Base-by-base conservation (phyloP, 2,797 vertebrate species). In the Nannoperca obscura region DNA sequence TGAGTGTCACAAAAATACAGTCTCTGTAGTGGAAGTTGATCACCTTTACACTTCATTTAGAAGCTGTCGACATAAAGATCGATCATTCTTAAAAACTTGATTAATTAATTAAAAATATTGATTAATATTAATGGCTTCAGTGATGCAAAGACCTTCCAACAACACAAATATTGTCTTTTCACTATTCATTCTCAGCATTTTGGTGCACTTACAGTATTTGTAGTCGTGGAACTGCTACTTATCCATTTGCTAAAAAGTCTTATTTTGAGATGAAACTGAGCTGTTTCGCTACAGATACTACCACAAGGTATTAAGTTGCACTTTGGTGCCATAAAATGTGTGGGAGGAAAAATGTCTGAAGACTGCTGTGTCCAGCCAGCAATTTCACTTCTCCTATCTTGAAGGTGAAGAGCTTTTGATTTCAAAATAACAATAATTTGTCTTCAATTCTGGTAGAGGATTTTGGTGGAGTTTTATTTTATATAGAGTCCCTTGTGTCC, bases 341-440 rank as follows among this genome's bases (percentile, higher is more conserved):
- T 53, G 12, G 27, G 66, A 49, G 50, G 30, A 72, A 67, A 71
- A 22, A 24, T 42, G 19, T 38, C 47, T 59, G 46, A 38, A 8
- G 20, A 61, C 24, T 63, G 50, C 75, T 71, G 60, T 30, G 44
- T 63, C 32, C 27, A 68, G 3, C 15, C 30, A 0, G 9, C 20
- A 49, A 15, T 67, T 49, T 17, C 14, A 24, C 3, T 44, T 30
- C 12, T 38, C 30, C 5, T 24, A 1, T 57, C 58, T 6, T 44
- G 57, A 27, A 52, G 32, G 9, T 40, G n/a, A 49, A 42, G 13
- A 57, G 27, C 30, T 32, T 17, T 12, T 11, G 7, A 0, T 59
- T 54, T 54, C 10, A 78, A 78, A 73, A 57, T 22, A 46, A 64
- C 24, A n/a, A 1, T 11, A 8, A 63, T 60, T 50, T 44, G 5